Base-by-base conservation (phyloP, 2,888 invertebrate species). In the Myathropa florea region DNA sequence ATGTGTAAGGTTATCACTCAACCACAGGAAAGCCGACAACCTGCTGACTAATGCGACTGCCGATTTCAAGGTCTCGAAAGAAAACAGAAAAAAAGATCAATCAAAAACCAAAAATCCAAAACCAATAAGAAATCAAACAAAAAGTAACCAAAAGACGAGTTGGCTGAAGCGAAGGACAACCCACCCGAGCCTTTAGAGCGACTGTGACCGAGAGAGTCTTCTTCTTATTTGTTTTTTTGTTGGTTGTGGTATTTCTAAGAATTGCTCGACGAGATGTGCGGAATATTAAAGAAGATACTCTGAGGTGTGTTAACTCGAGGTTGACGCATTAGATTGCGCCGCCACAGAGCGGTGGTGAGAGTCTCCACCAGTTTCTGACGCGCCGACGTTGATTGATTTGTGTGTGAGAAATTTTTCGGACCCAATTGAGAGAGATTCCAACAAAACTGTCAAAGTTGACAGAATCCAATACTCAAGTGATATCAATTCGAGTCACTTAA, bases 41-140 rank as follows among this genome's bases (percentile, higher is more conserved):
- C n/a, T 57, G 83, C 78, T 83, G 83, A 79, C 79, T 83, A 83
- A 79, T 79, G 60, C 59, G 73, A 68, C 59, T 36, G 73, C 68
- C 70, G 64, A 70, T 65, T 79, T 83, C 83, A 83, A 83, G 83
- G 83, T 73, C 79, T 53, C 63, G 2, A 10, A 2, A 68, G 30
- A 14, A 39, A 63, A 71, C 0, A 28, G 36, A 30, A 64, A 30
- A 64, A 33, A 33, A 59, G 53, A 28, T 18, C 46, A 46, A 18
- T 18, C 46, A 46, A 46, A 46, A 46, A 18, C 7, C 46, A 46
- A 46, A 46, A 18, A 18, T 18, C 18, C n/a, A 18, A 46, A 46
- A 46, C 46, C 18, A 18, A 46, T 18, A 12, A 46, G 30, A 46
- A 60, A 28, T 46, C 46, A 46, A 18, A 18, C 18, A 46, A 46